Evolutionary conservation across 2,797 vertebrate genomes (phyloP).

Genomic region (Numenius phaeopus): DNA sequence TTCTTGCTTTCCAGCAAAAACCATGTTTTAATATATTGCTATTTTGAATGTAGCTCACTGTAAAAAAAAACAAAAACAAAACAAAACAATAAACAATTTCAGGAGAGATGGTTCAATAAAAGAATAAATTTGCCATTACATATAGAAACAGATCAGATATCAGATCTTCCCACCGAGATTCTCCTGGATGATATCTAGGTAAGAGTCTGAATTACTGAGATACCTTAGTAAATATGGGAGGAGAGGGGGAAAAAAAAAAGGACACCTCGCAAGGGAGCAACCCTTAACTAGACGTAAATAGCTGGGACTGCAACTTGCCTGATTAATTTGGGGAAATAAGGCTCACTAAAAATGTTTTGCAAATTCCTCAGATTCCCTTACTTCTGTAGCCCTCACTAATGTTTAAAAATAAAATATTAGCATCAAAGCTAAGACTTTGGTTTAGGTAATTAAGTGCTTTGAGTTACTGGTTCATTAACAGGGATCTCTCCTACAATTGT

Average conservation of each 20-base stretch:
- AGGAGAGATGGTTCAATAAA: slow-evolving; percentile 55
- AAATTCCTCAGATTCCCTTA: slow-evolving; percentile 61
- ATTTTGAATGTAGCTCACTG: slow-evolving; percentile 7
- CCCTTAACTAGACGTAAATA: slow-evolving; percentile 81
- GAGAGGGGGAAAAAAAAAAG: background rate
- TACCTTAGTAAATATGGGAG: slow-evolving; percentile 39
- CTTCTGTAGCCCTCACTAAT: slow-evolving; percentile 37
- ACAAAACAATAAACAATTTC: slow-evolving; percentile 25
- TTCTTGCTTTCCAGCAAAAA: background rate
- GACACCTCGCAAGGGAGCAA: slow-evolving; percentile 60
- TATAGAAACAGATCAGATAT: slow-evolving; percentile 81
- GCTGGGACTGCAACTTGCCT: slow-evolving; percentile 49
- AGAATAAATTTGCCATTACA: slow-evolving; percentile 81
- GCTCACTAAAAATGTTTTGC: slow-evolving; percentile 49
- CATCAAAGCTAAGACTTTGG: slow-evolving; percentile 28
- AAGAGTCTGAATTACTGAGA: slow-evolving; percentile 68
- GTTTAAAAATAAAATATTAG: slow-evolving; percentile 62
- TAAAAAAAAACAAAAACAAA: slow-evolving; percentile 22
- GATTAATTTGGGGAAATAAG: slow-evolving; percentile 78
- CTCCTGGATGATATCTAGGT: slow-evolving; percentile 67
- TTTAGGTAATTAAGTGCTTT: slow-evolving; percentile 73
- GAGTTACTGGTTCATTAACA: slow-evolving; percentile 51
- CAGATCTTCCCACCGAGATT: slow-evolving; percentile 68
- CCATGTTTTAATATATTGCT: background rate
- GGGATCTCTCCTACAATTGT: background rate